phyloP scores from a whole-genome alignment of 2,888 invertebrate species.

The Diogma glabrata region DNA sequence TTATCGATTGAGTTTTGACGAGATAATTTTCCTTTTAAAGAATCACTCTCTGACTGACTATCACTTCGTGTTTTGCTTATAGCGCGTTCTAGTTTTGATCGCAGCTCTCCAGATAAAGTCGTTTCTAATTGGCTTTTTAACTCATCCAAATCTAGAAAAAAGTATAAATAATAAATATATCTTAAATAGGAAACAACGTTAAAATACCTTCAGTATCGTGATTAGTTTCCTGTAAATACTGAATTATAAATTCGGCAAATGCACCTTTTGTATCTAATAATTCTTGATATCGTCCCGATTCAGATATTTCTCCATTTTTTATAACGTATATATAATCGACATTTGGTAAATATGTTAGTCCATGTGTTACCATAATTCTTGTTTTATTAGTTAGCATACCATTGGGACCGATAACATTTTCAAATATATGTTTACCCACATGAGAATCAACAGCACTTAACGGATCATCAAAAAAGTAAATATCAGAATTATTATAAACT shows the following conservation, averaged over 20 bases:
- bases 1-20: conserved; percentile 33
- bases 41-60: conserved; percentile 52
- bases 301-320: conserved; percentile 76
- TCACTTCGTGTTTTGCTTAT: conserved; percentile 55
- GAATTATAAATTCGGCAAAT: conserved; percentile 72
- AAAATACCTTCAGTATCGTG: conserved; percentile 39
- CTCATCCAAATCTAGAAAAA: conserved; percentile 53
- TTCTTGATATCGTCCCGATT: conserved; percentile 82
- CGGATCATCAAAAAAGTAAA: conserved; percentile 93
- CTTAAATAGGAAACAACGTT: too few relatives aligned
- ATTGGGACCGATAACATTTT: conserved; percentile 76
- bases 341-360: conserved; percentile 82
- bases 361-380: conserved; percentile 88
- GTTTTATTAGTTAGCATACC: conserved; percentile 70
- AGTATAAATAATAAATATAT: too few relatives aligned
- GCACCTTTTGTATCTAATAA: conserved; percentile 75
- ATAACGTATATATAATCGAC: conserved; percentile 86
- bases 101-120: conserved; percentile 53
- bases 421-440: conserved; percentile 95
- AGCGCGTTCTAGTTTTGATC: conserved; percentile 54
- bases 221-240: conserved; percentile 62
- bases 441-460: conserved; percentile 93
- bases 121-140: conserved; percentile 64
- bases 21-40: conserved; percentile 38
- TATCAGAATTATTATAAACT: conserved; percentile 76